phyloP scores from a whole-genome alignment of 2,888 invertebrate species.

The Alloplasta piceator region DNA sequence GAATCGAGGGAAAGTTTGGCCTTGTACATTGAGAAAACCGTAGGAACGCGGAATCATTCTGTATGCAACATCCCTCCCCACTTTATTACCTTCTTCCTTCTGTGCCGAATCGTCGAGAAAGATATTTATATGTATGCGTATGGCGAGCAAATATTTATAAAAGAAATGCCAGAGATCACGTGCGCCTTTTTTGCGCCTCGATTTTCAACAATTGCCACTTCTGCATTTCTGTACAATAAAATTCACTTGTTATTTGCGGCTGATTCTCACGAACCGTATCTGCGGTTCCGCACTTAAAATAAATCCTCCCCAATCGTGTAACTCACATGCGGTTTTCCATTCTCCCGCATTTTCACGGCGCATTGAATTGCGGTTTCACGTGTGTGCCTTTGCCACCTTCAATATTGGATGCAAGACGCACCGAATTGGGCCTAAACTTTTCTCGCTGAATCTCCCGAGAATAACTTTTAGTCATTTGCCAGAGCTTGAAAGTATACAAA shows the following conservation, averaged over 20 bases:
- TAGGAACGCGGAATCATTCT: constrained; percentile 10
- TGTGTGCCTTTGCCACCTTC: neutral
- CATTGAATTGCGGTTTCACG: constrained; percentile 29
- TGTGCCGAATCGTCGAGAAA: constrained; percentile 3
- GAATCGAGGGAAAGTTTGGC: constrained; percentile 52
- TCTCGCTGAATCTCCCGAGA: too few species aligned
- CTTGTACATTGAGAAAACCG: constrained; percentile 35
- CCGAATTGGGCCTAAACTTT: too few species aligned
- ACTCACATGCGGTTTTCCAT: constrained; percentile 14
- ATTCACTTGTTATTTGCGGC: constrained; percentile 27
- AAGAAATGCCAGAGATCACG: constrained; percentile 38
- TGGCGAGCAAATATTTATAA: neutral
- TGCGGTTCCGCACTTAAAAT: constrained; percentile 5
- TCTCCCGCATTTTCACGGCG: neutral
- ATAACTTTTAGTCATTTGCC: too few species aligned
- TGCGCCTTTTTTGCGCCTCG: constrained; percentile 15
- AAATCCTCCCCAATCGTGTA: neutral
- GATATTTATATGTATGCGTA: neutral
- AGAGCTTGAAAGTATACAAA: too few species aligned
- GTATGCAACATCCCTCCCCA: neutral
- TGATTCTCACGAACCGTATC: neutral
- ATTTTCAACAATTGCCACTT: constrained; percentile 50
- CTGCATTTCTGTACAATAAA: constrained; percentile 34
- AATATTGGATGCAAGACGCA: constrained; percentile 2
- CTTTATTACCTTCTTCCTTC: constrained; percentile 1